Percentiles rank a stretch among this genome's conserved stretches.
These are phyloP conservation scores for Lasioglossum oenotherae DNA, from an alignment of 2,888 invertebrate genomes.

Conservation along the genomic window DNA sequence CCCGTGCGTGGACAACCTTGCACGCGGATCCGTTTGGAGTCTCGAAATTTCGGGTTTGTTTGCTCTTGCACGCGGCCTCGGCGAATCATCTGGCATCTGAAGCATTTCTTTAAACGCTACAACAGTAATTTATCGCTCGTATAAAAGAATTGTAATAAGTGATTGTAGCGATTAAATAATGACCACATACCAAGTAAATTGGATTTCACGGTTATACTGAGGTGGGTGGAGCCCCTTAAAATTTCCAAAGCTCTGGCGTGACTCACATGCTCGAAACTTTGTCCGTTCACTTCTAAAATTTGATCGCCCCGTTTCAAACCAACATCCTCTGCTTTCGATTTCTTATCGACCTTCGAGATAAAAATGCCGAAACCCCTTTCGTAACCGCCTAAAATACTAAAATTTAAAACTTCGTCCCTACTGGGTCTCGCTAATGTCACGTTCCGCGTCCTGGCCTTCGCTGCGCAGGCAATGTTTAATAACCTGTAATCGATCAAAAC, in stretches of 20 bases:
- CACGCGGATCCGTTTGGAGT: constrained; percentile 88
- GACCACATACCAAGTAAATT: constrained; percentile 91
- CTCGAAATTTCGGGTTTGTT: constrained; percentile 84
- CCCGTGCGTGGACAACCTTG: constrained; percentile 90
- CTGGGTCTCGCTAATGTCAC: constrained; percentile 96
- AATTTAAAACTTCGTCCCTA: constrained; percentile 96
- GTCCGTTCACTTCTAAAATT: constrained; percentile 98
- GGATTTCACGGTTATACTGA: constrained; percentile 98
- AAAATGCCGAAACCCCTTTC: constrained; percentile 97
- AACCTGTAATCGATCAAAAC: constrained; percentile 85
- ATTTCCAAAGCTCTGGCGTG: constrained; percentile 97
- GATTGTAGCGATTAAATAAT: constrained; percentile 14
- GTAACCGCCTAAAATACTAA: constrained; percentile 96
- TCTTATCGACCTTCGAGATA: constrained; percentile 96
- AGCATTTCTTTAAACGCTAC: constrained; percentile 89
- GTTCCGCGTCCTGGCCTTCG: constrained; percentile 96
- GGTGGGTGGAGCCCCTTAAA: constrained; percentile 96
- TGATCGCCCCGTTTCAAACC: constrained; percentile 99
- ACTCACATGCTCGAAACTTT: constrained; percentile 97
- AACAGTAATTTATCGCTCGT: constrained; percentile 55
- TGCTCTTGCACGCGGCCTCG: constrained; percentile 88
- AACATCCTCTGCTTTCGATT: constrained; percentile 97
- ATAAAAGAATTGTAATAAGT: constrained; percentile 35
- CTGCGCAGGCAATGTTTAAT: constrained; percentile 98
- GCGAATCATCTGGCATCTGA: constrained; percentile 92